Evolutionary conservation across 2,888 invertebrate species (phyloP).

Genomic region (Leucania comma): DNA sequence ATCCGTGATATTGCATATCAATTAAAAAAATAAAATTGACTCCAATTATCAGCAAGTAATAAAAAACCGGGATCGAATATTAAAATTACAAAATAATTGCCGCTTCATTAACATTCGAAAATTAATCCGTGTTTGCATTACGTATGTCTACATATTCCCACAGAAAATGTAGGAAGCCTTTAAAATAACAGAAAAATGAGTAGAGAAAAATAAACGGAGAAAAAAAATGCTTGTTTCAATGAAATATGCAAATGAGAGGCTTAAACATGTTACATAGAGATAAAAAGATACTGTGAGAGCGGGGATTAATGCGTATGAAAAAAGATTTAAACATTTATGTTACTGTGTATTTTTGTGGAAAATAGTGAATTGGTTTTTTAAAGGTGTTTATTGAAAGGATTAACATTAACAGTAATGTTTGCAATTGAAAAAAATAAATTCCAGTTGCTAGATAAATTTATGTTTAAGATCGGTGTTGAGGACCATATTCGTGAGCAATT

Average conservation of each 20-base stretch:
- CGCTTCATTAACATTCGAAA: neutral
- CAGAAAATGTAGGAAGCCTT: conserved; percentile 37
- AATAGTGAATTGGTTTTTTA: conserved; percentile 14
- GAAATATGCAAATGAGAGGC: conserved; percentile 60
- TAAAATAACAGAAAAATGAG: conserved; percentile 47
- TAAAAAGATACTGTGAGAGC: conserved; percentile 43
- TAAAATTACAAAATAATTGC: conserved; percentile 18
- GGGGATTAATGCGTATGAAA: conserved; percentile 55
- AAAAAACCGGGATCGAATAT: neutral
- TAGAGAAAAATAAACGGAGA: conserved; percentile 34
- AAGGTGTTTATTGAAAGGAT: conserved; percentile 28
- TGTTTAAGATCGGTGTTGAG: neutral
- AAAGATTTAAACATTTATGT: conserved; percentile 54
- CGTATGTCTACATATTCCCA: conserved; percentile 8
- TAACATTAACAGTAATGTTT: conserved; percentile 1
- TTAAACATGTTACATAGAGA: conserved; percentile 54
- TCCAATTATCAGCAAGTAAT: neutral
- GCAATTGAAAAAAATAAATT: neutral
- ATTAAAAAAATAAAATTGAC: neutral
- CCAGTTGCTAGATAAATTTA: neutral
- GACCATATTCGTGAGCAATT: neutral
- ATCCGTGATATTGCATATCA: neutral
- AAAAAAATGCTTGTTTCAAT: conserved; percentile 56
- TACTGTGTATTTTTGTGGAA: conserved; percentile 14
- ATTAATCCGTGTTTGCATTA: conserved; percentile 10